Evolutionary conservation across 2,797 vertebrate genomes (phyloP).

Genomic region (Hephaestus fuliginosus): DNA sequence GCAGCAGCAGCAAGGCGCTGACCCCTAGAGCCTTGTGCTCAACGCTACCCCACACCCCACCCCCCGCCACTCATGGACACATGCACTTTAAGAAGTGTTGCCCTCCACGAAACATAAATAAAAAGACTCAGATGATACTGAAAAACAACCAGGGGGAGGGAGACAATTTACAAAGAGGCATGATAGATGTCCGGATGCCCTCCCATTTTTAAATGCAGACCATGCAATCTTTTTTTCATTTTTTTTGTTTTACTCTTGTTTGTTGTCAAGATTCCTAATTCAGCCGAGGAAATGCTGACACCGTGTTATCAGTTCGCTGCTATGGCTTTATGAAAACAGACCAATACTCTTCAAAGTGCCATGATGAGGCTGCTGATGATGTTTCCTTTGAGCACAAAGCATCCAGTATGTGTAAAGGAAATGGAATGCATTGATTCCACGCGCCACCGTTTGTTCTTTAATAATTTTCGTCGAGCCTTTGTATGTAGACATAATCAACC

Average conservation of each 20-base stretch:
- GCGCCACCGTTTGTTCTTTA: slow-evolving; percentile 65
- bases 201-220: slow-evolving; percentile 10
- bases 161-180: background rate
- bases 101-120: slow-evolving; percentile 1
- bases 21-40: slow-evolving; percentile 62
- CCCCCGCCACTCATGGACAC: slow-evolving; percentile 2
- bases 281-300: slow-evolving; percentile 37
- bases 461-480: slow-evolving; percentile 56
- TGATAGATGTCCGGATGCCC: slow-evolving; percentile 28
- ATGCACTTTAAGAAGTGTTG: slow-evolving; percentile 21
- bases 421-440: slow-evolving; percentile 67
- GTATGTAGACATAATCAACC: slow-evolving; percentile 68
- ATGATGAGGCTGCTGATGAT: slow-evolving; percentile 51
- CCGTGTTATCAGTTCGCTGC: slow-evolving; percentile 36
- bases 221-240: background rate
- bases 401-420: slow-evolving; percentile 69
- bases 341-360: slow-evolving; percentile 66
- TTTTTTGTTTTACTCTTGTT: slow-evolving; percentile 36
- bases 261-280: slow-evolving; percentile 51
- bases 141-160: background rate
- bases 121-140: background rate
- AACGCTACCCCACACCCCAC: background rate
- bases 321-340: slow-evolving; percentile 46
- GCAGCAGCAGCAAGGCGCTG: slow-evolving; percentile 70
- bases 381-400: slow-evolving; percentile 66